Evolutionary conservation across 2,797 vertebrate species (phyloP).

Genomic region (Lutra lutra): DNA sequence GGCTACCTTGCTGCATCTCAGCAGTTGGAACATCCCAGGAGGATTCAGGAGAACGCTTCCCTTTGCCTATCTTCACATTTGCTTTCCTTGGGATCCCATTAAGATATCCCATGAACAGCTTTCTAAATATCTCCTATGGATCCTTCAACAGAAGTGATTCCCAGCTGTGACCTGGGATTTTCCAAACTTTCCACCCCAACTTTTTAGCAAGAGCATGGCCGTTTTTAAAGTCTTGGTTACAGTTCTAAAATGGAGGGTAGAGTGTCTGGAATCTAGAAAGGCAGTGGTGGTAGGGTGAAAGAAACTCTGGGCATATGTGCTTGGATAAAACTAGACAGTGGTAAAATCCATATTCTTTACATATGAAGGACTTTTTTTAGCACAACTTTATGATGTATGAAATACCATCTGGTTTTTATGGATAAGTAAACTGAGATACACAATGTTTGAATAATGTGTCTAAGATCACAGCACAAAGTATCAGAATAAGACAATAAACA

Average conservation of each 20-base stretch:
- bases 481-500: neutral
- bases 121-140: neutral
- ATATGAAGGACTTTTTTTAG: neutral
- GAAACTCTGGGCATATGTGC: neutral
- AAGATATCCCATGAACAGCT: neutral
- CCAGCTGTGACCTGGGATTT: neutral
- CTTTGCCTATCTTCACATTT: neutral
- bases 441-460: neutral
- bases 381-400: neutral
- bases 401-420: neutral
- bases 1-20: fast-evolving
- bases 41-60: neutral
- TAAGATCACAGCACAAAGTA: neutral
- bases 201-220: neutral
- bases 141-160: neutral
- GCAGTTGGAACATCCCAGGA: fast-evolving
- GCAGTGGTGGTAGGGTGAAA: fast-evolving
- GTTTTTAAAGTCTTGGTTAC: neutral
- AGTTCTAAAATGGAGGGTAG: neutral
- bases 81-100: too few species aligned
- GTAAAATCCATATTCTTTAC: neutral
- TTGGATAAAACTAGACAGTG: neutral
- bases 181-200: neutral
- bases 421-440: neutral
- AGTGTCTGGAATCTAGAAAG: neutral